Base-by-base conservation (phyloP, 2,888 invertebrate genomes). In the Panopea generosa region DNA sequence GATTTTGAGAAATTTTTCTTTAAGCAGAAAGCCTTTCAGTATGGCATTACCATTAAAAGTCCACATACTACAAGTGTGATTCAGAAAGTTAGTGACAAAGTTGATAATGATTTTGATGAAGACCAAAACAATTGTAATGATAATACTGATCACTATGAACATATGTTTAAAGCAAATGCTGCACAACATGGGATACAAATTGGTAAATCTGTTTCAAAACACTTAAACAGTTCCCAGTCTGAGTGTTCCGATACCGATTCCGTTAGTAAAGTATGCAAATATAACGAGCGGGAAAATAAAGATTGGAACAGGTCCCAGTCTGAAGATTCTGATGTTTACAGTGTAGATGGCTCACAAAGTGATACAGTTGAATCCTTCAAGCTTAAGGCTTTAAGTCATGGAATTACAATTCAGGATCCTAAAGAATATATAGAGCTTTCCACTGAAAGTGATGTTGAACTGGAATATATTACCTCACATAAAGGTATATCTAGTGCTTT, bases 1-100 rank as follows among this genome's bases (percentile, higher is more conserved):
- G 77, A 77, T 33, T 63, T 77, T 68, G 77, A 62, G 27, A 68
- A 71, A 24, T 60, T 66, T 20, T 63, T 62, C 26, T 77, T 77
- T 45, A 77, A 61, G 50, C 61, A 56, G 11, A 68, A 38, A 27
- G 77, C 77, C 11, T 72, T 72, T 16, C 63, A 55, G 38, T 57
- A 69, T 72, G 77, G 77, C 9, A 77, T 77, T 49, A 43, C 47
- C 3, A 77, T 77, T 27, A 33, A 16, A 38, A 77, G 68, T 61
- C 77, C 72, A 9, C 11, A 40, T 24, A 61, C 60, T 29, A 14
- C 18, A 22, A 43, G 14, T 18, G 26, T 6, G 0, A n/a, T 4
- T 9, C 14, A 4, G 11, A 11, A 7, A 7, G 11, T 7, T 33
- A 11, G 33, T 33, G 33, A 33, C 6, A 4, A 7, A 33, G 11